Conservation (phyloP, 2,888 invertebrate species). For the Glaucopsyche alexis region DNA sequence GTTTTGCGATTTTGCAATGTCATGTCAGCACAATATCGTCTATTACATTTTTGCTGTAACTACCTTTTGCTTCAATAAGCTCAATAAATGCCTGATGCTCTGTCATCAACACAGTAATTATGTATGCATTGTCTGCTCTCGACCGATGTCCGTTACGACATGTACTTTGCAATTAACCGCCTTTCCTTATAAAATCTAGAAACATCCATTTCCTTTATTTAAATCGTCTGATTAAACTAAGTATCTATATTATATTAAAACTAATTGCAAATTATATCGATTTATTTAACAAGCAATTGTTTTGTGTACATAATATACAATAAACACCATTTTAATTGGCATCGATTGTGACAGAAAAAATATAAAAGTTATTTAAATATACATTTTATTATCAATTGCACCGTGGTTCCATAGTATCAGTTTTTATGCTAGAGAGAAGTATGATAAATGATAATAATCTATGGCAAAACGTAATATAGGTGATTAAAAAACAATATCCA, state of each 20-base stretch:
- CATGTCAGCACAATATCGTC: too few relatives aligned
- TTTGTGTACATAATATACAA: not conserved
- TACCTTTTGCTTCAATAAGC: not conserved
- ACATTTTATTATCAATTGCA: not conserved
- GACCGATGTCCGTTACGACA: not conserved
- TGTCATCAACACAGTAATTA: not conserved
- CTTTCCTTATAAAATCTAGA: slow-evolving; percentile 1
- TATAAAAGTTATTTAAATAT: not conserved
- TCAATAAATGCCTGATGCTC: not conserved
- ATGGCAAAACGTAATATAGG: too few relatives aligned
- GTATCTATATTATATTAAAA: not conserved
- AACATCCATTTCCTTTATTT: slow-evolving; percentile 2
- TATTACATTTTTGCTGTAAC: not conserved
- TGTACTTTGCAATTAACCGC: not conserved
- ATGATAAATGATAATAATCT: too few relatives aligned
- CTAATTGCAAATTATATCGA: not conserved
- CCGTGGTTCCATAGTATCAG: too few relatives aligned
- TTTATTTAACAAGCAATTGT: slow-evolving; percentile 4
- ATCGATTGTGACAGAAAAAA: not conserved
- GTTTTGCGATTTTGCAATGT: too few relatives aligned
- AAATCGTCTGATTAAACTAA: not conserved
- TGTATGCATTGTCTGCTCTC: not conserved
- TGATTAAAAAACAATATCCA: too few relatives aligned
- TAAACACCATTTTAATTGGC: not conserved
- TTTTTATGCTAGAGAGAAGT: too few relatives aligned